These are phyloP conservation scores for Pogonognathellus flavescens DNA, from an alignment of 1,140 invertebrate genomes.

Conservation along the genomic window DNA sequence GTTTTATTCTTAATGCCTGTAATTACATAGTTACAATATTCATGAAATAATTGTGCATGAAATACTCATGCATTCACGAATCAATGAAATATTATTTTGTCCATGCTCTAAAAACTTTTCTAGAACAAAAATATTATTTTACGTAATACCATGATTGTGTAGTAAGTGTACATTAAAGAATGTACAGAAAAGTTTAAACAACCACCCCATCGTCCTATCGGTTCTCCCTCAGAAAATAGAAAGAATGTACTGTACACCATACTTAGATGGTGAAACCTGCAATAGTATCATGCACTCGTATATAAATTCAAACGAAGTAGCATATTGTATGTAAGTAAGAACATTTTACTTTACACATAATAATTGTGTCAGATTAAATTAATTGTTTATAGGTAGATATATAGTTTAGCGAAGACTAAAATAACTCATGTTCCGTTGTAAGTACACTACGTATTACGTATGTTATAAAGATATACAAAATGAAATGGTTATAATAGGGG, in stretches of 20 bases:
- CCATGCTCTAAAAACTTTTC: too few relatives aligned
- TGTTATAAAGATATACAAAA: too few relatives aligned
- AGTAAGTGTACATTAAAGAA: conserved; percentile 30
- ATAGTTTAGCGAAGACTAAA: too few relatives aligned
- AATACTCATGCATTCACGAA: background rate
- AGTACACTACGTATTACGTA: too few relatives aligned
- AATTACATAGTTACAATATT: background rate
- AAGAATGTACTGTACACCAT: conserved; percentile 17
- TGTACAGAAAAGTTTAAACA: background rate
- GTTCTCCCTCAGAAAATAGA: conserved; percentile 7
- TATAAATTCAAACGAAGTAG: too few relatives aligned
- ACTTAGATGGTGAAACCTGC: conserved; percentile 25
- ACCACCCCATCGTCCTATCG: background rate
- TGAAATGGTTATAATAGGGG: too few relatives aligned
- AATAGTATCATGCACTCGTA: background rate
- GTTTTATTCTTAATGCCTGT: background rate
- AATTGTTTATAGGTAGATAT: too few relatives aligned
- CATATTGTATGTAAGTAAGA: too few relatives aligned
- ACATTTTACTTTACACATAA: too few relatives aligned
- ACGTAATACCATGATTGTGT: background rate
- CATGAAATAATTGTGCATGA: background rate
- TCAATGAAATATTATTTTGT: background rate
- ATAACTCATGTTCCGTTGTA: too few relatives aligned
- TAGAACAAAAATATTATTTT: too few relatives aligned
- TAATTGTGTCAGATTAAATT: background rate